Evolutionary conservation across 2,113 vertebrate genomes (phyloP).

Genomic region (Leucosticte australis): DNA sequence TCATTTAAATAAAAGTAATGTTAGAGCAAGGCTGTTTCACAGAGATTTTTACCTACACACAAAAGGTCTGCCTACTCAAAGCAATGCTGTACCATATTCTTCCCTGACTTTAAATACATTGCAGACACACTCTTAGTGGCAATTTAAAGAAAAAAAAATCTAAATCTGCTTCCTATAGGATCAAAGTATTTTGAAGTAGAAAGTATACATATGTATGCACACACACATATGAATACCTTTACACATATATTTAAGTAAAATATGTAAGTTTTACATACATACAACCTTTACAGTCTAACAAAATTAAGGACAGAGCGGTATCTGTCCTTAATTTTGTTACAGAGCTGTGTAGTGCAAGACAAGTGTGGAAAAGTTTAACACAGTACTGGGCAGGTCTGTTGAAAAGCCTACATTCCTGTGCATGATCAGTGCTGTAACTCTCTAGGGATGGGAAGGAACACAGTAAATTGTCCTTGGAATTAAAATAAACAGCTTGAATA

Average conservation of each 20-base stretch:
- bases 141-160: background rate
- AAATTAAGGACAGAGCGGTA: background rate
- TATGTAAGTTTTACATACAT: background rate
- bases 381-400: background rate
- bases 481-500: background rate
- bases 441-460: background rate
- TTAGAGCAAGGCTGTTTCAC: background rate
- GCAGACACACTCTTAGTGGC: background rate
- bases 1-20: background rate
- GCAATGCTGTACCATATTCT: accelerated
- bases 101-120: background rate
- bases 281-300: background rate
- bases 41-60: background rate
- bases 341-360: background rate
- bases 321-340: no score
- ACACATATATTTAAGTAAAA: background rate
- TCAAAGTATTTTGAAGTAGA: background rate
- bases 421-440: background rate
- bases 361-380: background rate
- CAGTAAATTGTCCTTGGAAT: background rate
- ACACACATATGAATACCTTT: background rate
- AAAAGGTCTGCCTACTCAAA: background rate
- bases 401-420: background rate
- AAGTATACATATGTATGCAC: background rate
- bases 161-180: background rate